A percentile compares a stretch with the other conserved stretches of the same genome.
phyloP scores from a whole-genome alignment of 2,113 vertebrate species.

The Willisornis vidua region DNA sequence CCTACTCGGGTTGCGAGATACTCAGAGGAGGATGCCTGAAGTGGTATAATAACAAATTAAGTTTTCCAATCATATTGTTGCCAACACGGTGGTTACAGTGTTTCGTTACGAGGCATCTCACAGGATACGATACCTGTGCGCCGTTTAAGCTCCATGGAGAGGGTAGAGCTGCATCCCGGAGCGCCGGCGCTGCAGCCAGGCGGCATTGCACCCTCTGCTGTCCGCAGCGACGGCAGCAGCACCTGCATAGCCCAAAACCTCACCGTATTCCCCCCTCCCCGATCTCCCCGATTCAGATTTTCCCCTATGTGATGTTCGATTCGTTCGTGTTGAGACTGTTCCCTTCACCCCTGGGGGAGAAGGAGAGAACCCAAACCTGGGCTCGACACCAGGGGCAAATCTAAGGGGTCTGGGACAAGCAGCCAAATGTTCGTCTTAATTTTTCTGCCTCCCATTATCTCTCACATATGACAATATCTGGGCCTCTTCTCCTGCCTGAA shows the following conservation, averaged over 20 bases:
- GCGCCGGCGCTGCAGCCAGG: not conserved
- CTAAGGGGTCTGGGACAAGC: not conserved
- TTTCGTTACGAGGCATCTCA: not conserved
- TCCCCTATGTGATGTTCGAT: not conserved
- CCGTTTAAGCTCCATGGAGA: not conserved
- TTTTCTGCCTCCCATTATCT: not conserved
- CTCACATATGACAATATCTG: not conserved
- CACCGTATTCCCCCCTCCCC: rapidly evolving
- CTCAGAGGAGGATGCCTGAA: not conserved
- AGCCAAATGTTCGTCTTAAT: not conserved
- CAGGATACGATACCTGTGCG: not conserved
- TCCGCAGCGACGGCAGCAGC: not conserved
- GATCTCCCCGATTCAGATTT: not conserved
- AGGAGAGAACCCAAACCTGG: not conserved
- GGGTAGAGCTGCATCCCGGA: not conserved
- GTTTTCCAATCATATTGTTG: not conserved
- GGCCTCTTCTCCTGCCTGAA: not conserved
- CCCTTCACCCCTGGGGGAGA: not conserved
- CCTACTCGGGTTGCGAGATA: not conserved
- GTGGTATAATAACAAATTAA: not conserved
- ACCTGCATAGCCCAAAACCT: rapidly evolving
- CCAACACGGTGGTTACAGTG: not conserved
- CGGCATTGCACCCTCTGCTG: constrained; percentile 27
- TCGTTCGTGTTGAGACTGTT: not conserved
- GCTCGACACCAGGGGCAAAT: not conserved